These are phyloP conservation scores for Luperina nickerlii DNA, from an alignment of 2,888 invertebrate species.

Conservation along the genomic window DNA sequence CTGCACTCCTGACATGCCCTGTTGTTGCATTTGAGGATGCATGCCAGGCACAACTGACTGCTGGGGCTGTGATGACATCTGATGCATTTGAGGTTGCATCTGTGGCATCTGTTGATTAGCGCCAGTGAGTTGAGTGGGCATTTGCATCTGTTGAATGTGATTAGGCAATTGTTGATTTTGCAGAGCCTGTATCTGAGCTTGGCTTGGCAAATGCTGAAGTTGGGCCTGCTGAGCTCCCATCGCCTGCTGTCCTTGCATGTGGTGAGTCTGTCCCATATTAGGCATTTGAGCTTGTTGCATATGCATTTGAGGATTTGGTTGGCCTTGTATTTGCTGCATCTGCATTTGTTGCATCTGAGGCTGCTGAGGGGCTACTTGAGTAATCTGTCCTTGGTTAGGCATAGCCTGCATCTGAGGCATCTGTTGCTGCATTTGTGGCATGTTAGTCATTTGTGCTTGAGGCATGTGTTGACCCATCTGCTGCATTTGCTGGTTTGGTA, in stretches of 20 bases:
- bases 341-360: slow-evolving; percentile 89
- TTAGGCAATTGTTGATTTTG: slow-evolving; percentile 90
- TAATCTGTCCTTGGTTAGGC: slow-evolving; percentile 86
- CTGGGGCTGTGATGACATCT: slow-evolving; percentile 87
- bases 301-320: slow-evolving; percentile 87
- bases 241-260: slow-evolving; percentile 86
- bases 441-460: slow-evolving; percentile 86
- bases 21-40: slow-evolving; percentile 89
- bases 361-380: slow-evolving; percentile 87
- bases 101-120: slow-evolving; percentile 88
- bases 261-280: slow-evolving; percentile 86
- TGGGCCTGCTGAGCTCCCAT: slow-evolving; percentile 88
- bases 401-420: slow-evolving; percentile 88
- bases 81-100: slow-evolving; percentile 89
- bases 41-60: slow-evolving; percentile 88
- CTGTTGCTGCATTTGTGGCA: slow-evolving; percentile 89
- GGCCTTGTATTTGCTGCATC: slow-evolving; percentile 88
- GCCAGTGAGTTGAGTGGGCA: slow-evolving; percentile 85
- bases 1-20: slow-evolving; percentile 87
- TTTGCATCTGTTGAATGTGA: slow-evolving; percentile 90
- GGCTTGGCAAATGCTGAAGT: slow-evolving; percentile 87
- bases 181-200: slow-evolving; percentile 88
- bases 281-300: slow-evolving; percentile 89
- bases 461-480: slow-evolving; percentile 88
- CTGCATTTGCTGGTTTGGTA: slow-evolving; percentile 89